Conservation (phyloP, 2,797 vertebrate species). For the Fundulus diaphanus region DNA sequence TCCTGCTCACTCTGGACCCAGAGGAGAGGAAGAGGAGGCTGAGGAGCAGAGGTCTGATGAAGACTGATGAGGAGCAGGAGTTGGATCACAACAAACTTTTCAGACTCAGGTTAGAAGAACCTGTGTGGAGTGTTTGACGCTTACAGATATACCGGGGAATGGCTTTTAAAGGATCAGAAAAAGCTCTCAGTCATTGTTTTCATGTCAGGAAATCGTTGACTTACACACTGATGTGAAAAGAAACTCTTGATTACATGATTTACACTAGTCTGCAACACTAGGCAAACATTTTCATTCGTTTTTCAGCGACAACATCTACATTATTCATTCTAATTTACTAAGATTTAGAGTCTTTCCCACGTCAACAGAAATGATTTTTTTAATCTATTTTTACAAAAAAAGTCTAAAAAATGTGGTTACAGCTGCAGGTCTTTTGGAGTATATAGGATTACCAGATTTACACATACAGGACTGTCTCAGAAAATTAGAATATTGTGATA, state of each 20-base stretch:
- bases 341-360: too few species aligned
- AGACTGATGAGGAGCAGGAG: conserved; percentile 87
- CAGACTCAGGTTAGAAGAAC: conserved; percentile 84
- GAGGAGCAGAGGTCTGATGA: conserved; percentile 78
- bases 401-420: neutral
- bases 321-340: too few species aligned
- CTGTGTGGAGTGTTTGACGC: neutral
- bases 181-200: neutral
- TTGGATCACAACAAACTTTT: conserved; percentile 87
- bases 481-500: too few species aligned
- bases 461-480: too few species aligned
- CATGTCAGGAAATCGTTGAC: neutral
- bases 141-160: neutral
- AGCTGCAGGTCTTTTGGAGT: too few species aligned
- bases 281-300: too few species aligned
- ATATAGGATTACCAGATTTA: too few species aligned
- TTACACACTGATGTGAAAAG: neutral
- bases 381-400: neutral
- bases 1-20: conserved; percentile 87
- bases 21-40: conserved; percentile 86
- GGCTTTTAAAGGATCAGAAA: neutral
- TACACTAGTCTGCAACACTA: too few species aligned
- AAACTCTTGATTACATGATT: neutral
- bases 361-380: too few species aligned
- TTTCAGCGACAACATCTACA: too few species aligned